Conservation (phyloP, 2,113 vertebrate species). For the human (Homo sapiens) region GRCh38 chr1:17409001-17409500, state of each 20-base stretch:
- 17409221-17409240: rapidly evolving
- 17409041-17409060: constrained; percentile 72
- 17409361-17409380: rapidly evolving
- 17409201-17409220: rapidly evolving
- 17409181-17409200: constrained; percentile 96
- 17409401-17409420: neutral
- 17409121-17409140: constrained; percentile 94
- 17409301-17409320: too few species aligned
- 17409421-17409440: neutral
- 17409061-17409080: neutral
- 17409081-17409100: constrained; percentile 89
- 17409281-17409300: neutral
- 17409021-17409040: constrained; percentile 70
- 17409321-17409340: neutral
- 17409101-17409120: constrained; percentile 96
- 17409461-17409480: rapidly evolving
- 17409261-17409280: neutral
- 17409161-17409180: constrained; percentile 92
- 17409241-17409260: too few species aligned
- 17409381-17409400: neutral
- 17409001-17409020: neutral
- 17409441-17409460: rapidly evolving
- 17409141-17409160: constrained; percentile 90
- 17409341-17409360: rapidly evolving
- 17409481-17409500: neutral